These are phyloP conservation scores for Dreissena rostriformis DNA, from an alignment of 1,140 invertebrate species.

Conservation along the genomic window DNA sequence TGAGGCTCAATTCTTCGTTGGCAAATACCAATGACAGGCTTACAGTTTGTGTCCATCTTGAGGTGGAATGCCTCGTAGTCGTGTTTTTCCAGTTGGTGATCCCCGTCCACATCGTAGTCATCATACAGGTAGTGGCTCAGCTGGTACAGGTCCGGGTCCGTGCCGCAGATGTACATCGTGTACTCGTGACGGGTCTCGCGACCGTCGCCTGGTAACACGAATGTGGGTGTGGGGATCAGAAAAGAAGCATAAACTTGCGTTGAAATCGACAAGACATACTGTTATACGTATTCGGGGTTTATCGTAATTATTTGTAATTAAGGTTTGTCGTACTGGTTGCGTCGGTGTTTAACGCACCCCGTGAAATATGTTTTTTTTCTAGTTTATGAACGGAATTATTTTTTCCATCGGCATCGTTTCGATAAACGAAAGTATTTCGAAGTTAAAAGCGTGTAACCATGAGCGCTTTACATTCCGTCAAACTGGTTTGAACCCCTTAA, in stretches of 20 bases:
- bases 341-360: not conserved
- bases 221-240: not conserved
- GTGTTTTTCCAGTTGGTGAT: slow-evolving; percentile 32
- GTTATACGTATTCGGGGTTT: not conserved
- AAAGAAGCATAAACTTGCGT: not conserved
- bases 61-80: slow-evolving; percentile 37
- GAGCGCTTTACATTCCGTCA: too few relatives aligned
- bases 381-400: not conserved
- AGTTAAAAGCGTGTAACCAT: too few relatives aligned
- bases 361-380: not conserved
- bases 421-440: too few relatives aligned
- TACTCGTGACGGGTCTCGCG: slow-evolving; percentile 50
- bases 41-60: slow-evolving; percentile 50
- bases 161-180: slow-evolving; percentile 12
- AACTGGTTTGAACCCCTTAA: too few relatives aligned
- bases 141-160: slow-evolving; percentile 32
- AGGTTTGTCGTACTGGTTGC: not conserved
- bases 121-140: slow-evolving; percentile 47
- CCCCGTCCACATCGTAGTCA: slow-evolving; percentile 51
- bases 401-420: too few relatives aligned
- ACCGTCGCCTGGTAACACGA: slow-evolving; percentile 39
- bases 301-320: not conserved
- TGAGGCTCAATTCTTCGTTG: too few relatives aligned
- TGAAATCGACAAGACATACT: not conserved
- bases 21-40: not conserved